phyloP scores from a whole-genome alignment of 2,888 invertebrate genomes.

The Venusia cambrica region DNA sequence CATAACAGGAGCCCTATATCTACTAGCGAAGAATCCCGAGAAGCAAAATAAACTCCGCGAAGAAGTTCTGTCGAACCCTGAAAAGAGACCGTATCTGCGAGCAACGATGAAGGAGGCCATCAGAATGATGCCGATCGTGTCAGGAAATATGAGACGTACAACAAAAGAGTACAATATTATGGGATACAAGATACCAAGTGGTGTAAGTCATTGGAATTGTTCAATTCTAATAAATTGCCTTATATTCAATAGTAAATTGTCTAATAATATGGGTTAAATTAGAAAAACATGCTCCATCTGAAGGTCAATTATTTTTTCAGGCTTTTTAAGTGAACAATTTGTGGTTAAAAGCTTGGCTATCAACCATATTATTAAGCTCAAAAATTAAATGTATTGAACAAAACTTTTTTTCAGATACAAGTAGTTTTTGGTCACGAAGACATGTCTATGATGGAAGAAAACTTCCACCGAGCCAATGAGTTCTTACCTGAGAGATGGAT shows the following conservation, averaged over 20 bases:
- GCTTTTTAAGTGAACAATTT: too few relatives aligned
- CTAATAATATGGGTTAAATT: too few relatives aligned
- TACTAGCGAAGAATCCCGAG: slow-evolving; percentile 82
- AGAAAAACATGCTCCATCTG: too few relatives aligned
- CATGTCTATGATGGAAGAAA: slow-evolving; percentile 82
- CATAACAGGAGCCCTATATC: slow-evolving; percentile 78
- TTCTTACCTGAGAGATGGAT: slow-evolving; percentile 90
- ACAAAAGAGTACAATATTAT: slow-evolving; percentile 78
- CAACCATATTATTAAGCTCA: too few relatives aligned
- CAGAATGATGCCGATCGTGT: slow-evolving; percentile 82
- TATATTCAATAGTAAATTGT: too few relatives aligned
- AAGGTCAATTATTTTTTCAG: too few relatives aligned
- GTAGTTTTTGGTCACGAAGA: slow-evolving; percentile 76
- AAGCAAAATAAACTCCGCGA: slow-evolving; percentile 83
- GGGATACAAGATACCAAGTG: slow-evolving; percentile 83
- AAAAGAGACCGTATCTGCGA: slow-evolving; percentile 77
- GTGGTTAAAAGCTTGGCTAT: too few relatives aligned
- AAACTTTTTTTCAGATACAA: slow-evolving; percentile 40
- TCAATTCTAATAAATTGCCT: too few relatives aligned
- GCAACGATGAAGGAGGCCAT: slow-evolving; percentile 88
- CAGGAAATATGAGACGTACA: slow-evolving; percentile 78
- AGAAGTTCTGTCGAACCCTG: slow-evolving; percentile 65
- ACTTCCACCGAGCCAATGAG: slow-evolving; percentile 82
- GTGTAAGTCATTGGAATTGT: slow-evolving; percentile 55
- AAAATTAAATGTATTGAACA: too few relatives aligned